Base-by-base conservation (phyloP, 2,888 invertebrate genomes). In the Acleris holmiana region DNA sequence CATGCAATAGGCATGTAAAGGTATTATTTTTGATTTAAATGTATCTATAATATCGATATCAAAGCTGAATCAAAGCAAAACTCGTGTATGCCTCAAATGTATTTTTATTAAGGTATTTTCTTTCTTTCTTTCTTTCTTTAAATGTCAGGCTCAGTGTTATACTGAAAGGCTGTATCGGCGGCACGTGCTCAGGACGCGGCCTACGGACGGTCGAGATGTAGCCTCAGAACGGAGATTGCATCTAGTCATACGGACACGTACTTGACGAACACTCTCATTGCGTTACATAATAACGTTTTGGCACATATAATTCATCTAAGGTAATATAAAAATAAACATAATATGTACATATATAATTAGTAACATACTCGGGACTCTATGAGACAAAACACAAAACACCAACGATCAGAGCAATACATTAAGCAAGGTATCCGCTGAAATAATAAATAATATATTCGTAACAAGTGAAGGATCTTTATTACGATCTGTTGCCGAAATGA, bases 401-500 rank as follows among this genome's bases (percentile, higher is more conserved):
- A 82, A 87, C 77, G 77, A 79, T 84, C 82, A 88, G 83, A 83
- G 82, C 80, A 85, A 88, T 88, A 82, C 82, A 86, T 80, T 74
- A 91, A 90, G 89, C 89, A 83, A 73, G 67, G 76, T 77, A 75
- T 77, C 76, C 80, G 84, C 80, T 80, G 79, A 75, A 76, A 83
- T 82, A 83, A 79, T 84, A 81, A 76, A 68, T 76, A 73, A 58
- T 66, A 67, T 65, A 78, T 79, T 76, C 72, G 69, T 79, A 79
- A 79, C 77, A 78, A 78, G 72, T 82, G 77, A 80, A 75, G 70
- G 60, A 55, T 55, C 49, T 78, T 76, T 76, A 89, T 92, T 92
- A 92, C 91, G 91, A 92, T 91, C 91, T 92, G 91, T 91, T 91
- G 87, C 91, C 90, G 88, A 91, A 91, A 91, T 91, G 90, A 86